Evolutionary conservation across 2,113 vertebrate species (phyloP).

Genomic region (Neoarius graeffei): DNA sequence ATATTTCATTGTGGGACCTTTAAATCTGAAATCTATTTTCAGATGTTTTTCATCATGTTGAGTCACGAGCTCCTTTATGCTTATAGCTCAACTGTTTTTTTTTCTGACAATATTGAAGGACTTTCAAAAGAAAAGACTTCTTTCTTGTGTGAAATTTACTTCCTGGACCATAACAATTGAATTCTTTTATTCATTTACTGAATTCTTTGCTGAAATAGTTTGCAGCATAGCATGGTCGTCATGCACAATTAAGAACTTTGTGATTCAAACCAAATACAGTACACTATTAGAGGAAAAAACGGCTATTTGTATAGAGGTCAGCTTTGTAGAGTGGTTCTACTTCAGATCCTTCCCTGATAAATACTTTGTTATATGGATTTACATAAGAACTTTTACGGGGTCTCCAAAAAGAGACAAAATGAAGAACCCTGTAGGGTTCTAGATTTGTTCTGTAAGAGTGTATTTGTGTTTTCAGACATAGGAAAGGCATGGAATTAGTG

Average conservation of each 20-base stretch:
- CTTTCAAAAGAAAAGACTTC: constrained; percentile 29
- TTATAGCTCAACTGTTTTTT: constrained; percentile 45
- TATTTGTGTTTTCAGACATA: background rate
- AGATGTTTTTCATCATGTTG: constrained; percentile 53
- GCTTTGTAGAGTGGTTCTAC: background rate
- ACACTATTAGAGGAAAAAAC: background rate
- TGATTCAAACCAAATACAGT: background rate
- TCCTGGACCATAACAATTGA: constrained; percentile 26
- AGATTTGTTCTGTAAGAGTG: background rate
- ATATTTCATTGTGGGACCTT: constrained; percentile 58
- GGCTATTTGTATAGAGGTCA: background rate
- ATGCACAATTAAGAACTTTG: constrained; percentile 13
- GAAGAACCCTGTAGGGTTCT: background rate
- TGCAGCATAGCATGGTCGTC: constrained; percentile 4
- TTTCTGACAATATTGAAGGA: background rate
- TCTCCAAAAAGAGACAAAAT: too few species aligned
- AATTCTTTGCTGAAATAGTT: constrained; percentile 9
- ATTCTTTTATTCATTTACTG: background rate
- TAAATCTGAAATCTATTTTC: constrained; percentile 58
- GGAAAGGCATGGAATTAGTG: background rate
- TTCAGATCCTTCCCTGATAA: background rate
- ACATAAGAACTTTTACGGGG: background rate
- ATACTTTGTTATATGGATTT: background rate
- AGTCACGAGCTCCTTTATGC: constrained; percentile 43
- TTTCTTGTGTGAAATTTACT: constrained; percentile 25